A percentile compares a stretch with the other conserved stretches of the same genome.
Conservation (phyloP, 2,797 vertebrate genomes). For the Erpetoichthys calabaricus region DNA sequence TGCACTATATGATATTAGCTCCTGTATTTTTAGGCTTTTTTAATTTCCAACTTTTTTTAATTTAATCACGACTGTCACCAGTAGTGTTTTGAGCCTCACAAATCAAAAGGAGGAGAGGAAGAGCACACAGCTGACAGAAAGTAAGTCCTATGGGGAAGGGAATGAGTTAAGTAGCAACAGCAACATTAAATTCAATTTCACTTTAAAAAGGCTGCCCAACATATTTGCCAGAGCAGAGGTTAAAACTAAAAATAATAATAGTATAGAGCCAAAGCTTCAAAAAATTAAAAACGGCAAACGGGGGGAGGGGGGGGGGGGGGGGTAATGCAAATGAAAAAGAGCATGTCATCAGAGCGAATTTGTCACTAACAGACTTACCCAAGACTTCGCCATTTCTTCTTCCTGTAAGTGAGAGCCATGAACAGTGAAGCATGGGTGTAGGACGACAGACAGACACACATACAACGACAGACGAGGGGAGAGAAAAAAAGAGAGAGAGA, state of each 20-base stretch:
- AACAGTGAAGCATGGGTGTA: slow-evolving; percentile 74
- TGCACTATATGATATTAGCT: too few relatives aligned
- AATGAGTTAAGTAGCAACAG: neutral
- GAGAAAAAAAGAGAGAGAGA: slow-evolving; percentile 60
- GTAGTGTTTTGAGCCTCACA: too few relatives aligned
- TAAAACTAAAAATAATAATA: slow-evolving; percentile 25
- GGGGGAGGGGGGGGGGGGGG: slow-evolving; percentile 26
- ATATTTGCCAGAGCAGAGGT: slow-evolving; percentile 18
- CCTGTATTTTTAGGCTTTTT: too few relatives aligned
- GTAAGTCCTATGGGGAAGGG: too few relatives aligned
- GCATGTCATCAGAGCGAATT: slow-evolving; percentile 29
- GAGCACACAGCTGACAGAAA: too few relatives aligned
- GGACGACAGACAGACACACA: slow-evolving; percentile 42
- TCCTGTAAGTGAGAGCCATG: slow-evolving; percentile 89
- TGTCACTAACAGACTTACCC: slow-evolving; percentile 81
- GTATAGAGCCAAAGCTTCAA: slow-evolving; percentile 31
- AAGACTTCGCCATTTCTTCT: slow-evolving; percentile 99
- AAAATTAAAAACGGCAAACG: slow-evolving; percentile 36
- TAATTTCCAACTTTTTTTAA: too few relatives aligned
- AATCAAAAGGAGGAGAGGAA: too few relatives aligned
- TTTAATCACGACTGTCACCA: too few relatives aligned
- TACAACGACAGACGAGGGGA: slow-evolving; percentile 28
- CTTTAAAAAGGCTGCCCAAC: slow-evolving; percentile 10
- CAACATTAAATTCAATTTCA: slow-evolving; percentile 34
- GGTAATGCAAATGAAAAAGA: slow-evolving; percentile 37